Base-by-base conservation (phyloP, 2,797 vertebrate genomes). In the Xenentodon cancila region DNA sequence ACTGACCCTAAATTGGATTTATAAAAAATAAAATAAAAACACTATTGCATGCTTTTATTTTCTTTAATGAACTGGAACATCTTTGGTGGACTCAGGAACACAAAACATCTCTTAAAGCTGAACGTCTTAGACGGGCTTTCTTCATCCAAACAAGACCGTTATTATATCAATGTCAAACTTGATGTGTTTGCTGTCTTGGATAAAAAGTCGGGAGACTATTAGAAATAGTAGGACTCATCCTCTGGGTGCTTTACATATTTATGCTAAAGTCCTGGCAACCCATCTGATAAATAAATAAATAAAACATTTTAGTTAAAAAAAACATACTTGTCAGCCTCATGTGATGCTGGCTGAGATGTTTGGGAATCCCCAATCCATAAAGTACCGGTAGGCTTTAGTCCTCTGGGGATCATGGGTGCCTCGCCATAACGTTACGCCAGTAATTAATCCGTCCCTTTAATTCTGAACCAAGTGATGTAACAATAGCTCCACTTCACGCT, bases 1-100 rank as follows among this genome's bases (percentile, higher is more conserved):
- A 69, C 19, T 11, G 45, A 46, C 47, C 60, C 57, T 63, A 60
- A 20, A 77, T 71, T 46, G 55, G 60, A 75, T 78, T 70, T 83
- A 78, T 82, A 61, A 27, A 9, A 79, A 77, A 25, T 3, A 25
- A 25, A 25, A 25, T 25, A 25, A 25, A 25, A 25, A 25, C 25
- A 25, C 25, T 25, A 25, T 25, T 25, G 25, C 5, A 25, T 25
- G 25, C 25, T 25, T 3, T 25, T 5, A 25, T 25, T 25, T 25
- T n/a, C n/a, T 25, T 25, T 25, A 25, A 25, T 5, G 25, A 25
- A 25, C 25, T 25, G 3, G 25, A 25, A 25, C 3, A 25, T 55
- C 34, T 49, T 45, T 64, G 45, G 44, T 53, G 53, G 20, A 22
- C 13, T 56, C 19, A 62, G 21, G 34, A 75, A 57, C 32, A 54